phyloP scores from a whole-genome alignment of 2,888 invertebrate species.

The Subacronicta megacephala region DNA sequence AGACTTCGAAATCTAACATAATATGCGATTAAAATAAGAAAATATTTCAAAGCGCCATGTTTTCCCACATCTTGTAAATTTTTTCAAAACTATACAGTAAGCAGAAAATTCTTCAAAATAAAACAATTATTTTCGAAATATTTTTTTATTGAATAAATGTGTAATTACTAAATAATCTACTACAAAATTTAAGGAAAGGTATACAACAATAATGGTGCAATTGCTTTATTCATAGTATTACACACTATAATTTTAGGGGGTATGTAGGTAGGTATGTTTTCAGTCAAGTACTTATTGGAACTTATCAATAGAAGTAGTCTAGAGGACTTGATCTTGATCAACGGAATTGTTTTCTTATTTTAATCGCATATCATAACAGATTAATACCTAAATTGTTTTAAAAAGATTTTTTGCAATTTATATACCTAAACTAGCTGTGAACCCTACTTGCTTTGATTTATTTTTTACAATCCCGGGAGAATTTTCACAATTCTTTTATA shows the following conservation, averaged over 20 bases:
- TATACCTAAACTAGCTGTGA: too few species aligned
- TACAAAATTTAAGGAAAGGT: too few species aligned
- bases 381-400: too few species aligned
- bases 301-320: background rate
- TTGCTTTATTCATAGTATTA: too few species aligned
- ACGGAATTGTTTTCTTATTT: background rate
- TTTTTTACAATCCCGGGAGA: too few species aligned
- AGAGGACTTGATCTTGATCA: too few species aligned
- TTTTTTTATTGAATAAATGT: background rate
- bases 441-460: too few species aligned
- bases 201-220: too few species aligned
- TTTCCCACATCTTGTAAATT: too few species aligned
- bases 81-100: background rate
- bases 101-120: background rate
- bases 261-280: background rate
- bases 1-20: background rate
- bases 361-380: conserved; percentile 1
- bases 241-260: too few species aligned
- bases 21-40: conserved; percentile 1
- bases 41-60: background rate
- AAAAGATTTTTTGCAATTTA: too few species aligned
- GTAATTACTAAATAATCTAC: background rate
- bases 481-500: too few species aligned
- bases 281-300: background rate
- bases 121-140: background rate